Evolutionary conservation across 2,113 vertebrate genomes (phyloP), one percentile per base, ranked within the genome.

Genomic region (Solea senegalensis): DNA sequence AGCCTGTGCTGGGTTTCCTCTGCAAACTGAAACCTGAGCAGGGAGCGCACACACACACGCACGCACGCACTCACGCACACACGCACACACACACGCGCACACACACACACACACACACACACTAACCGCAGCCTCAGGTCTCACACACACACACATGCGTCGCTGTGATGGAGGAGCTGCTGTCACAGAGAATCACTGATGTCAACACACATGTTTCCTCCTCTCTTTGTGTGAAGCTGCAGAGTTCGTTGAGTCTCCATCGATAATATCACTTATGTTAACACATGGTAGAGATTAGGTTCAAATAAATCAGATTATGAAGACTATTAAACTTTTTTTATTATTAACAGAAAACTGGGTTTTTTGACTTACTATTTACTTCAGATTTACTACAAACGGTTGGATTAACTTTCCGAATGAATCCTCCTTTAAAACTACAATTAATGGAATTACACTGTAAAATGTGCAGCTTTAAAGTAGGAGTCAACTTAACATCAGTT

Each of bases 1-100:
- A 3, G 44, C 74, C 65, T 65, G 21, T 21, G 56, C 51, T 12
- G 44, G 3, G 70, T 40, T 67, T 78, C 65, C 79, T 91, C 72
- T 46, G 5, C 46, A 4, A 12, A 27, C 45, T 11, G 16, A 52
- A 44, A 53, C 56, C 3, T 0, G 43, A 74, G 61, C 6, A 57
- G 65, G 54, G 51, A 65, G 62, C 34, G 41, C 12, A 56, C 43
- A 8, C 21, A 7, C 66, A 40, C 3, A n/a, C 2, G 46, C 26
- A 41, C 28, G 52, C 14, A 34, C 63, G 5, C 39, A 74, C 49
- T 8, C 51, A 8, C 15, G 10, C 16, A 4, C 2, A 53, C 26
- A 41, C 28, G 52, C 14, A 34, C 63, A 7, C 39, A 74, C 49
- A 11, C 51, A 8, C 15, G 10, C 51, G 26, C 7, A 52, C 8